These are phyloP conservation scores for Leptoteleia sp. DNA, from an alignment of 1,140 invertebrate genomes.

Conservation along the genomic window DNA sequence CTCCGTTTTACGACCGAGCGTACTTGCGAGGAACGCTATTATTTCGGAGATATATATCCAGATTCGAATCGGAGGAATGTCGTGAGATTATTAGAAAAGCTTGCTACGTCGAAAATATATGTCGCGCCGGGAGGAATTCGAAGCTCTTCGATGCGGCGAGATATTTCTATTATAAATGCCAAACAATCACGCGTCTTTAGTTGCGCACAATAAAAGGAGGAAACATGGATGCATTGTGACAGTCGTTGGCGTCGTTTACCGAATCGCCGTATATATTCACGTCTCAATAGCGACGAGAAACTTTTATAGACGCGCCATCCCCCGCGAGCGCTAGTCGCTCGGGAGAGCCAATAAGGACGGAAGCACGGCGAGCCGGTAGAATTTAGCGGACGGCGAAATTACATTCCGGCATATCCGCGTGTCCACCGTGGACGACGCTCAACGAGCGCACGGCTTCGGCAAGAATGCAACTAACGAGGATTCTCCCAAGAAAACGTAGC, in stretches of 20 bases:
- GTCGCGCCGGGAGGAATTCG: slow-evolving; percentile 29
- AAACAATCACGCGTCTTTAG: slow-evolving; percentile 49
- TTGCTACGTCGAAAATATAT: slow-evolving; percentile 20
- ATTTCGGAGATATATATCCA: slow-evolving; percentile 5
- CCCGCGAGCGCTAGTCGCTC: slow-evolving; percentile 67
- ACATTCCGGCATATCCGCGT: slow-evolving; percentile 76
- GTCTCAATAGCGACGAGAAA: slow-evolving; percentile 64
- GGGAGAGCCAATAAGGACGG: slow-evolving; percentile 76
- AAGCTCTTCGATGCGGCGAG: slow-evolving; percentile 37
- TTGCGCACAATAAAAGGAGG: slow-evolving; percentile 47
- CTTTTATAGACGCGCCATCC: slow-evolving; percentile 73
- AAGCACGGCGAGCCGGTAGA: slow-evolving; percentile 67
- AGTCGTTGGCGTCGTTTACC: slow-evolving; percentile 41
- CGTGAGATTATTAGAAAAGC: slow-evolving; percentile 43
- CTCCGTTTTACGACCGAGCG: slow-evolving; percentile 23
- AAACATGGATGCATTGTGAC: slow-evolving; percentile 52
- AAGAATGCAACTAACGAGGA: slow-evolving; percentile 70
- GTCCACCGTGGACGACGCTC: slow-evolving; percentile 56
- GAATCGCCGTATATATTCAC: slow-evolving; percentile 57
- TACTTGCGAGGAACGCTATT: slow-evolving; percentile 8
- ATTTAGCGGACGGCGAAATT: slow-evolving; percentile 78
- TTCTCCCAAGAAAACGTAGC: slow-evolving; percentile 71
- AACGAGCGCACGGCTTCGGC: slow-evolving; percentile 47
- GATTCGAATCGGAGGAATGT: slow-evolving; percentile 30
- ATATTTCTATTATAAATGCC: slow-evolving; percentile 60